Evolutionary conservation across 92 coral and sea anemone species (phyloP).

Genomic region (Epizoanthus scotinus): DNA sequence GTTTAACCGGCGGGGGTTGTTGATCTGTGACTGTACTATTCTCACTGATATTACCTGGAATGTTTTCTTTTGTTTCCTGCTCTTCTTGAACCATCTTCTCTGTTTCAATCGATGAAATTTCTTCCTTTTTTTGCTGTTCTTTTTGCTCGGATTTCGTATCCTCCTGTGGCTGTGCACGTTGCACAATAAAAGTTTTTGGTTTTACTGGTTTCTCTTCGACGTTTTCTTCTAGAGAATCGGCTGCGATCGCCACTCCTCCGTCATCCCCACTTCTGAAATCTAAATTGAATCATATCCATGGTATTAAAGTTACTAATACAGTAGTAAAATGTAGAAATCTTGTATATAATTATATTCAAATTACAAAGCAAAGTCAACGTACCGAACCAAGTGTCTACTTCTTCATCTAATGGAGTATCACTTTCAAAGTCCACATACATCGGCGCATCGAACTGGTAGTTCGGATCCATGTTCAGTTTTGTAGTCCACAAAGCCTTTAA

Average conservation of each 20-base stretch:
- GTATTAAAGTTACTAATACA: not conserved
- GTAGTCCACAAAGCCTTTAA: not conserved
- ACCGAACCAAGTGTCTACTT: slow-evolving; percentile 94
- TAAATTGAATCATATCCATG: slow-evolving; percentile 12
- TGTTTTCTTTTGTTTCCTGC: slow-evolving; percentile 6
- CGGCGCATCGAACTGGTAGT: slow-evolving; percentile 95
- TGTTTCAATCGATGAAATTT: not conserved
- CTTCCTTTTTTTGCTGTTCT: not conserved
- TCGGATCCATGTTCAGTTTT: slow-evolving; percentile 63
- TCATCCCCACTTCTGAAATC: slow-evolving; percentile 79
- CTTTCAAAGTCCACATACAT: slow-evolving; percentile 78
- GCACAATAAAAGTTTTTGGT: not conserved
- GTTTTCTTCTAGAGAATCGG: slow-evolving; percentile 44
- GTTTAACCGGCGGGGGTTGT: slow-evolving; percentile 10
- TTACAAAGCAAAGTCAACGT: slow-evolving; percentile 37
- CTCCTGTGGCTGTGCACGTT: no score
- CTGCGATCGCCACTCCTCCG: slow-evolving; percentile 61
- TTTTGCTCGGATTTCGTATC: slow-evolving; percentile 17
- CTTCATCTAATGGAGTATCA: slow-evolving; percentile 42
- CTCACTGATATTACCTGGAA: not conserved
- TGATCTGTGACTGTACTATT: slow-evolving; percentile 1
- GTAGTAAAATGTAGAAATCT: not conserved
- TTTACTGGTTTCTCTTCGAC: not conserved
- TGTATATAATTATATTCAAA: not conserved
- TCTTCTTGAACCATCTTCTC: slow-evolving; percentile 2